Conservation (phyloP, 1,140 invertebrate species). For the Temnothorax longispinosus region DNA sequence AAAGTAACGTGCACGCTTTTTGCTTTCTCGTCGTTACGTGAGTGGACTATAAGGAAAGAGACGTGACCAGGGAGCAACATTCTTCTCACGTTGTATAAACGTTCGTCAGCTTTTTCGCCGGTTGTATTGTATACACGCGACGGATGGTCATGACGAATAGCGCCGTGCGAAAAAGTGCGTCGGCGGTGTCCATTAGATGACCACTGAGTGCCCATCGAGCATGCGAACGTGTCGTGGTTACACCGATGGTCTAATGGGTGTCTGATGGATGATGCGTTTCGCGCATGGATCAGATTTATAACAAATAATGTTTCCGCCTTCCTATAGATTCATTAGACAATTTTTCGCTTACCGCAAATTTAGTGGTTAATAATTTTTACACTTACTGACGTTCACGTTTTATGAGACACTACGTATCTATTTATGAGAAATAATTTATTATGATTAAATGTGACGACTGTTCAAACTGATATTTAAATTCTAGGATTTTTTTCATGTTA, state of each 20-base stretch:
- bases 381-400: background rate
- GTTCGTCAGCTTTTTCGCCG: slow-evolving; percentile 57
- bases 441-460: background rate
- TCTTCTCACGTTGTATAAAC: slow-evolving; percentile 62
- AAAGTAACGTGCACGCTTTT: slow-evolving; percentile 45
- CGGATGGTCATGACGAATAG: slow-evolving; percentile 58
- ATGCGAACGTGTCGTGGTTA: slow-evolving; percentile 26
- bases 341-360: background rate
- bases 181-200: slow-evolving; percentile 56
- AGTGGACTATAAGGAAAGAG: slow-evolving; percentile 26
- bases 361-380: background rate
- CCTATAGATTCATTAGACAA: background rate
- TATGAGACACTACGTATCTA: background rate
- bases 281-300: slow-evolving; percentile 11
- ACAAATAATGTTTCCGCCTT: background rate
- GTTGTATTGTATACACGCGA: slow-evolving; percentile 39
- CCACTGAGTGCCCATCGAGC: slow-evolving; percentile 27
- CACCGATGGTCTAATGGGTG: slow-evolving; percentile 48
- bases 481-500: background rate
- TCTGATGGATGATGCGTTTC: slow-evolving; percentile 52
- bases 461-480: background rate
- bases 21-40: slow-evolving; percentile 46
- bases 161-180: slow-evolving; percentile 54
- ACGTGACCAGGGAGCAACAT: slow-evolving; percentile 46
- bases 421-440: background rate